Conservation (phyloP, 2,888 invertebrate genomes). For the Chrysopilus asiliformis region DNA sequence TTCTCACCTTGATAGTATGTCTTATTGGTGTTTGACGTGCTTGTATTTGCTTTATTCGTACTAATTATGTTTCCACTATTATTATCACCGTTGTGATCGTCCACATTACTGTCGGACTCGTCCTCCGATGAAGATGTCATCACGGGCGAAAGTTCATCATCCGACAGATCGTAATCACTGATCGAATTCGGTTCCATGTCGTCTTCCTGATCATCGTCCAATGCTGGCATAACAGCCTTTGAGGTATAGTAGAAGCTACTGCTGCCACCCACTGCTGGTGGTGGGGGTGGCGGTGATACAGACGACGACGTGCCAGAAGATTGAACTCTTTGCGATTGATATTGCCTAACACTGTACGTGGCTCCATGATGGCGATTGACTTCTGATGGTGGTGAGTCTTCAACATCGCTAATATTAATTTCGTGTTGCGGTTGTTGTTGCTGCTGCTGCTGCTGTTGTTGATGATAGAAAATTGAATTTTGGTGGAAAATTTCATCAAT, state of each 20-base stretch:
- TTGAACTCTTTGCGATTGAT: conserved; percentile 2
- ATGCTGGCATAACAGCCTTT: conserved; percentile 4
- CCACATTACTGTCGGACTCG: conserved; percentile 4
- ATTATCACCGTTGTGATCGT: neutral
- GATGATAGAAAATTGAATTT: neutral
- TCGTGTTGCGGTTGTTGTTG: too few species aligned
- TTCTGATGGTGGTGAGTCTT: neutral
- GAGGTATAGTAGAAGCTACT: conserved; percentile 1
- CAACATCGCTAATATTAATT: too few species aligned
- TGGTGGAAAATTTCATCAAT: conserved; percentile 5
- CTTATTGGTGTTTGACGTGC: neutral
- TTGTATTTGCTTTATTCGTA: neutral
- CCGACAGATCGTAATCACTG: conserved; percentile 13
- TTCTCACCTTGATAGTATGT: neutral
- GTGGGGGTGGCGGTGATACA: too few species aligned
- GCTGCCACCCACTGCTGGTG: too few species aligned
- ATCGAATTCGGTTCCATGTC: conserved; percentile 13
- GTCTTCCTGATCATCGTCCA: conserved; percentile 4
- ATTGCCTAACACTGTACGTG: neutral
- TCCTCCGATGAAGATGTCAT: conserved; percentile 13
- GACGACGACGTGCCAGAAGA: too few species aligned
- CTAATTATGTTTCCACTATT: neutral
- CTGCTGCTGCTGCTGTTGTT: too few species aligned
- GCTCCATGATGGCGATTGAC: neutral
- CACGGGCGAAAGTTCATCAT: conserved; percentile 13